phyloP scores from a whole-genome alignment of 1,140 invertebrate genomes.

The Gonioctena quinquepunctata region DNA sequence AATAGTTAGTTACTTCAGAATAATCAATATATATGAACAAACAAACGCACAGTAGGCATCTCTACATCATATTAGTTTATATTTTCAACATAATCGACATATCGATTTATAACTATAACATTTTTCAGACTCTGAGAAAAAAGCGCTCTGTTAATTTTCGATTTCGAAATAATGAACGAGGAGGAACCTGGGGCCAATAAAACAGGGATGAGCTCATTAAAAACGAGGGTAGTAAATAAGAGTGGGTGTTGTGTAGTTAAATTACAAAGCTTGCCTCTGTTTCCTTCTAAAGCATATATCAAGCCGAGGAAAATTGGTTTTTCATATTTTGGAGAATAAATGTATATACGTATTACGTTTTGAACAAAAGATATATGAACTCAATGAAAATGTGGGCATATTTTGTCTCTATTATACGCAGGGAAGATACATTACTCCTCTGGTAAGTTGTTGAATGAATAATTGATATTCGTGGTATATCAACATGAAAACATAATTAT shows the following conservation, averaged over 20 bases:
- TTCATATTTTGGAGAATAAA: conserved; percentile 5
- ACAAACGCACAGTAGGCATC: too few relatives aligned
- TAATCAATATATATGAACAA: too few relatives aligned
- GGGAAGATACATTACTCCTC: neutral
- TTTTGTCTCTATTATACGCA: neutral
- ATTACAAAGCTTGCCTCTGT: conserved; percentile 5
- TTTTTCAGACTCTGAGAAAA: too few relatives aligned
- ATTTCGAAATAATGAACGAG: conserved; percentile 3
- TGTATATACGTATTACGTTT: neutral
- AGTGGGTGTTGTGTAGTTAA: conserved; percentile 5
- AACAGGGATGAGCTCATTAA: conserved; percentile 6
- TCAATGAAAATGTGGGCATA: neutral
- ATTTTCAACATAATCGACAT: too few relatives aligned
- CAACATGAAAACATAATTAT: too few relatives aligned
- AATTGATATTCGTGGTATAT: too few relatives aligned
- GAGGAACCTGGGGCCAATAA: conserved; percentile 3
- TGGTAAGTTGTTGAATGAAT: neutral
- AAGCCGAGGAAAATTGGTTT: conserved; percentile 5
- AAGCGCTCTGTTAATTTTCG: neutral
- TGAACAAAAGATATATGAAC: conserved; percentile 3
- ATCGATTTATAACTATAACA: too few relatives aligned
- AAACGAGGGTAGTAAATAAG: conserved; percentile 5
- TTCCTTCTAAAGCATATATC: neutral
- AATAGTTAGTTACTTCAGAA: too few relatives aligned
- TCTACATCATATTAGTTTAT: too few relatives aligned